Evolutionary conservation across 2,888 invertebrate genomes (phyloP).

Genomic region (Andrena dorsata): DNA sequence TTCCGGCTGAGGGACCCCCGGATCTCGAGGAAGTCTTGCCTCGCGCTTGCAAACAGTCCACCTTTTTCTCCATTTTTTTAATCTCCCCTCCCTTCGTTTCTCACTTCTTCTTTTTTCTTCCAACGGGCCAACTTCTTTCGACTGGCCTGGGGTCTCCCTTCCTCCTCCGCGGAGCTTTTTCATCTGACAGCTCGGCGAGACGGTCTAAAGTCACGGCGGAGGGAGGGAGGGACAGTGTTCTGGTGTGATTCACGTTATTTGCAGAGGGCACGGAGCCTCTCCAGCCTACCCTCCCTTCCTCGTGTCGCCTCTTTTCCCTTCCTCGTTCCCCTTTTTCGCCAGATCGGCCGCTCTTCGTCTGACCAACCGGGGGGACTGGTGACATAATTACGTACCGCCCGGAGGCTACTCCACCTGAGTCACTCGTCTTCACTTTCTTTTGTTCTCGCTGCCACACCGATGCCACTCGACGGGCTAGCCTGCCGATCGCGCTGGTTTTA

Average conservation of each 20-base stretch:
- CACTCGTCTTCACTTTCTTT: conserved; percentile 81
- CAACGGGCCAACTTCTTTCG: conserved; percentile 39
- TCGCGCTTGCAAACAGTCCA: conserved; percentile 40
- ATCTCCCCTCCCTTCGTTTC: neutral
- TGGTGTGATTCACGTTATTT: conserved; percentile 80
- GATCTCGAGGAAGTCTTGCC: conserved; percentile 46
- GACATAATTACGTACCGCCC: conserved; percentile 82
- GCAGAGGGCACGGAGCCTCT: conserved; percentile 59
- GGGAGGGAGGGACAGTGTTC: conserved; percentile 27
- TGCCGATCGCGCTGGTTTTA: conserved; percentile 57
- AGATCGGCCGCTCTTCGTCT: conserved; percentile 66
- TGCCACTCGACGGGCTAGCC: conserved; percentile 36
- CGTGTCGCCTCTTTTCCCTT: conserved; percentile 5
- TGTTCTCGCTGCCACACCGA: conserved; percentile 68
- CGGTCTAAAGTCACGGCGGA: conserved; percentile 52
- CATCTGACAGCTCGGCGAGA: conserved; percentile 27
- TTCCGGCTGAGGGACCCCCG: conserved; percentile 56
- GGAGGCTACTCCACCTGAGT: conserved; percentile 80
- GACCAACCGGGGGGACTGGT: conserved; percentile 73
- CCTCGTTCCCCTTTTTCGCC: conserved; percentile 38
- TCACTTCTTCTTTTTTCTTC: conserved; percentile 2
- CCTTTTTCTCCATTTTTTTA: conserved; percentile 20
- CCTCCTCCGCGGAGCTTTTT: conserved; percentile 49
- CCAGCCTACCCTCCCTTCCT: conserved; percentile 15
- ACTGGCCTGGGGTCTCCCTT: conserved; percentile 28